Base-by-base conservation (phyloP, 1,140 invertebrate genomes). In the Goniozus legneri region DNA sequence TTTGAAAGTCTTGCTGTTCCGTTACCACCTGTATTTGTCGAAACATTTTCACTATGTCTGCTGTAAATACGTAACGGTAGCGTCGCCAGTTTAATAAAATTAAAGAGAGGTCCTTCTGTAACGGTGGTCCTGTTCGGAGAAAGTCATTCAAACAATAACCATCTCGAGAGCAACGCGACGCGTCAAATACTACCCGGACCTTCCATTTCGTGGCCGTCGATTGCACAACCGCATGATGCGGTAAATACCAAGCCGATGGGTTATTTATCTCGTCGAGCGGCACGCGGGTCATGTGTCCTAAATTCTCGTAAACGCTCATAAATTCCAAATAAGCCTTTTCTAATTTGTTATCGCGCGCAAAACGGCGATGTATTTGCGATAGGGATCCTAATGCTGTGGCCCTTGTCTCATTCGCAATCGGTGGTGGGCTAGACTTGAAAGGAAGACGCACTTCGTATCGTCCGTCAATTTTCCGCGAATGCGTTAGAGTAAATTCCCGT, bases 21-120 rank as follows among this genome's bases (percentile, higher is more conserved):
- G 21, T 2, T 4, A 30, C 3, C 1, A 46, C 14, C 2, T 1
- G 4, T 13, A 46, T 38, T 12, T 38, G 34, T 1, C 44, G 35
- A 12, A 38, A 46, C 35, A 46, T 46, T 31, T 46, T 31, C 1
- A 6, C 10, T 3, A 48, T 40, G 22, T 48, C 46, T 1, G 39
- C 21, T 3, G 27, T 30, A 18, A 22, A 48, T 7, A 41, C 32
- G 8, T 13, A 48, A 16, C 22, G 12, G 12, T 16, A 30, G 8
- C 13, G 12, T 10, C 46, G 30, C 38, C 38, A 41, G 3, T 22
- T 8, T 2, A 37, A 13, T 0, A 48, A 1, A 2, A 48, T 18
- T 1, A 12, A n/a, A 0, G 19, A 1, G 4, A 48, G 8, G 1
- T 42, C 46, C 0, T 8, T n/a, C n/a, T 48, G 46, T 1, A 48